Conservation (phyloP, 2,113 vertebrate species). For the Xiphophorus couchianus region DNA sequence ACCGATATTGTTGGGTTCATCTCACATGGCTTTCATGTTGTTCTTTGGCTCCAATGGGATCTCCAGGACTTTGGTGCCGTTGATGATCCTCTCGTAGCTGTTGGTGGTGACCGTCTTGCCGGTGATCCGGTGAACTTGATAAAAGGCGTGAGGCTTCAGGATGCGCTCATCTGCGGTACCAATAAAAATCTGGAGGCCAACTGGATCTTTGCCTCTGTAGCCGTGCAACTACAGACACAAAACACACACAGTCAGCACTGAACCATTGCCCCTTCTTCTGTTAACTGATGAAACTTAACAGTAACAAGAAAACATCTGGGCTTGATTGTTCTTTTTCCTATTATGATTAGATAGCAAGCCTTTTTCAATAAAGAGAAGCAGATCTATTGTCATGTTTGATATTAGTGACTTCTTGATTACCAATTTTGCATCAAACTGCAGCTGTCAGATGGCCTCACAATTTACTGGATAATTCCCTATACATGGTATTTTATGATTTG, state of each 20-base stretch:
- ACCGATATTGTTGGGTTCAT: conserved; percentile 48
- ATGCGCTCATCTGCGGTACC: conserved; percentile 96
- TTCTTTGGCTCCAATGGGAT: conserved; percentile 96
- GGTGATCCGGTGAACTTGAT: conserved; percentile 98
- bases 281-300: not conserved
- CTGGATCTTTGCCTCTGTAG: conserved; percentile 93
- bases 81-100: conserved; percentile 94
- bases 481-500: no score
- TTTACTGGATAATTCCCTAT: no score
- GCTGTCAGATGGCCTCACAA: not conserved
- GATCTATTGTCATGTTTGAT: no score
- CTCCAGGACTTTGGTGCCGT: conserved; percentile 95
- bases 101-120: conserved; percentile 97
- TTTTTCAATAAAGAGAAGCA: no score
- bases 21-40: conserved; percentile 98
- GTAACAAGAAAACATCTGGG: not conserved
- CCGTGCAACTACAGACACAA: conserved; percentile 86
- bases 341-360: no score
- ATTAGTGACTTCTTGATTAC: not conserved
- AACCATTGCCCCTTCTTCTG: not conserved
- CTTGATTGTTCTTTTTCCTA: no score
- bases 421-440: not conserved
- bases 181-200: conserved; percentile 97
- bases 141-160: conserved; percentile 97
- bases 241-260: not conserved